These are phyloP conservation scores for Xestia ashworthii DNA, from an alignment of 2,888 invertebrate species.

Conservation along the genomic window DNA sequence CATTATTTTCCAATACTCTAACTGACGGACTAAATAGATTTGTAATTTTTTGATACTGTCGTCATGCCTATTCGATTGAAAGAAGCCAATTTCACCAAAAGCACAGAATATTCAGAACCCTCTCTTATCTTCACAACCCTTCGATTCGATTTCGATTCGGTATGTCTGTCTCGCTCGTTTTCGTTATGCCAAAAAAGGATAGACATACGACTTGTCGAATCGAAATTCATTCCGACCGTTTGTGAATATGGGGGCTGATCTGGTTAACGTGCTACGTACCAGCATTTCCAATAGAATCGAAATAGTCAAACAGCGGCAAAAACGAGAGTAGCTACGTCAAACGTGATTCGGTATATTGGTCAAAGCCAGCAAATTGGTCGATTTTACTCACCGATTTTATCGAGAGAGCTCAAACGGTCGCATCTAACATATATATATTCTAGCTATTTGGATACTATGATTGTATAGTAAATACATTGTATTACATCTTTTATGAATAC, in stretches of 20 bases:
- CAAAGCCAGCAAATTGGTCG: conserved; percentile 53
- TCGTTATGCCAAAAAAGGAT: too few relatives aligned
- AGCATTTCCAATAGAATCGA: conserved; percentile 2
- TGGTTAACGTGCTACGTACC: not conserved
- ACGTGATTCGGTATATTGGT: conserved; percentile 47
- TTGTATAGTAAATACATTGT: conserved; percentile 7
- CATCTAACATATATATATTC: too few relatives aligned
- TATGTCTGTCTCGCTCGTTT: too few relatives aligned
- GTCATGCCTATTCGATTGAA: too few relatives aligned
- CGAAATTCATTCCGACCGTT: too few relatives aligned
- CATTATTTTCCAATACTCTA: too few relatives aligned
- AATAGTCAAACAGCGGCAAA: conserved; percentile 24
- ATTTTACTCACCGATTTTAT: conserved; percentile 59
- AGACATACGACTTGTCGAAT: too few relatives aligned
- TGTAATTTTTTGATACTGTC: too few relatives aligned
- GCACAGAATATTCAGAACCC: too few relatives aligned
- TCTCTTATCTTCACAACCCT: not conserved
- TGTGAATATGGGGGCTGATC: not conserved
- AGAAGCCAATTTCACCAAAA: too few relatives aligned
- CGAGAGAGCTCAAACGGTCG: conserved; percentile 23
- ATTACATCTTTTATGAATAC: not conserved
- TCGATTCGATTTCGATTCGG: too few relatives aligned
- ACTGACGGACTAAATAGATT: too few relatives aligned
- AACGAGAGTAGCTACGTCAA: conserved; percentile 9
- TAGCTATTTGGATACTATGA: not conserved